Evolutionary conservation across 2,888 invertebrate genomes (phyloP).

Genomic region (Melanargia galathea): DNA sequence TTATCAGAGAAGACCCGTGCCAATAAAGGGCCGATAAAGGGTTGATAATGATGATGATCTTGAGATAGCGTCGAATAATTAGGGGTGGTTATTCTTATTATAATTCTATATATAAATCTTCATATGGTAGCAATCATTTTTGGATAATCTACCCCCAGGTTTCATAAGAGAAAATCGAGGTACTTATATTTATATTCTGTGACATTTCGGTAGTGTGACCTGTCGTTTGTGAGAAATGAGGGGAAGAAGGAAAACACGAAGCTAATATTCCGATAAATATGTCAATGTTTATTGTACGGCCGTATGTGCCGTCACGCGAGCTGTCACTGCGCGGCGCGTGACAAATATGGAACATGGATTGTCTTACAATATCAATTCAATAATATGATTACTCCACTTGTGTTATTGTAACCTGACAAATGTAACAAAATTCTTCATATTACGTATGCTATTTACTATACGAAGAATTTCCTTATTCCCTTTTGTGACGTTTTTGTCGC

Average conservation of each 20-base stretch:
- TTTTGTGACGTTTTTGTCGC: too few species aligned
- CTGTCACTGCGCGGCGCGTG: background rate
- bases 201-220: background rate
- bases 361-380: conserved; percentile 1
- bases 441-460: background rate
- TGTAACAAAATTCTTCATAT: too few species aligned
- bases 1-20: too few species aligned
- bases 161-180: too few species aligned
- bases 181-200: background rate
- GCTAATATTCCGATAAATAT: background rate
- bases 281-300: background rate
- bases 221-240: background rate
- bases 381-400: background rate
- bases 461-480: background rate
- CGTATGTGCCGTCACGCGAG: background rate
- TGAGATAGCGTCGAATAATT: too few species aligned
- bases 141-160: too few species aligned
- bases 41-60: too few species aligned
- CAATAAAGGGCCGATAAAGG: too few species aligned
- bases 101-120: too few species aligned
- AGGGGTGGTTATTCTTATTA: too few species aligned
- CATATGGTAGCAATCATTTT: too few species aligned
- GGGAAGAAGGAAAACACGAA: background rate
- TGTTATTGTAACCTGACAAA: too few species aligned
- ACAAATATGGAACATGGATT: background rate